Conservation (phyloP, 2,797 vertebrate species). For the Cyprinella venusta region DNA sequence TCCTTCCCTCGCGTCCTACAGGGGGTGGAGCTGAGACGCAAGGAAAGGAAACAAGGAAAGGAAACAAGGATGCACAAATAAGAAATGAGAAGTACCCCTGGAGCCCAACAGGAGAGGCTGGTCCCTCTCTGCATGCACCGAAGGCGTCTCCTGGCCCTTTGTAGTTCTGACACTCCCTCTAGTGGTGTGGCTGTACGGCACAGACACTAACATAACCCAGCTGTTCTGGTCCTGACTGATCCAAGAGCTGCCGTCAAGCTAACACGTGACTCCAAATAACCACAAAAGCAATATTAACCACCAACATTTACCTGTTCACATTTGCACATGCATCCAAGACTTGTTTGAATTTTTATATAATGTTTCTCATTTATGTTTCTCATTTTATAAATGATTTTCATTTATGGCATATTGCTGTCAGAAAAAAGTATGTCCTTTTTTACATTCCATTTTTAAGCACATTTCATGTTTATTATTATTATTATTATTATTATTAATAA, state of each 20-base stretch:
- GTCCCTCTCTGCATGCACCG: constrained; percentile 85
- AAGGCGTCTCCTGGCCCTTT: constrained; percentile 97
- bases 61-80: too few species aligned
- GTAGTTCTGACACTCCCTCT: constrained; percentile 91
- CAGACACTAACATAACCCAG: constrained; percentile 93
- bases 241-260: constrained; percentile 57
- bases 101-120: constrained; percentile 72
- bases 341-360: constrained; percentile 58
- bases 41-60: too few species aligned
- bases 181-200: constrained; percentile 98
- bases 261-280: constrained; percentile 60
- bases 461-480: constrained; percentile 66
- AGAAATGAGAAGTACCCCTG: too few species aligned
- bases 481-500: too few species aligned
- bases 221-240: constrained; percentile 95
- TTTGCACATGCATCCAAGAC: constrained; percentile 61
- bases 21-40: too few species aligned
- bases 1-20: too few species aligned
- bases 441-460: constrained; percentile 58
- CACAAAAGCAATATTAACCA: constrained; percentile 83
- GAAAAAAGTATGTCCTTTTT: constrained; percentile 24
- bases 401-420: constrained; percentile 10
- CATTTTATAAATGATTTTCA: too few species aligned
- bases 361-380: too few species aligned
- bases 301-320: constrained; percentile 62